Percentiles rank a stretch among this genome's conserved stretches.
These are phyloP conservation scores for Drosophila longiperda DNA, from an alignment of 2,888 invertebrate genomes.

Conservation along the genomic window DNA sequence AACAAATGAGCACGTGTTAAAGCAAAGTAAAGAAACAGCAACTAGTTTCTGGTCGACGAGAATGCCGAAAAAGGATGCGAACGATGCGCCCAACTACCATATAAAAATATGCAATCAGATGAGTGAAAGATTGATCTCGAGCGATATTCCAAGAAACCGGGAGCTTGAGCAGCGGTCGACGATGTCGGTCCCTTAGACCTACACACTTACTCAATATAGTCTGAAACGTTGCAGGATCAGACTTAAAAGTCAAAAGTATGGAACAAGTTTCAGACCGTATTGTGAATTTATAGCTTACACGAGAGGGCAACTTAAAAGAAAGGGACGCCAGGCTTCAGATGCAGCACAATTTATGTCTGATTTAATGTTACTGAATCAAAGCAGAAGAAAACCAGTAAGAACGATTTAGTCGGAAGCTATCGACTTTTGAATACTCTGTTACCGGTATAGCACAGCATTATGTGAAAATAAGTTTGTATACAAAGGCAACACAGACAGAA, in stretches of 20 bases:
- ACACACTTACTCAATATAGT: constrained; percentile 31
- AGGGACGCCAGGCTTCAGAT: constrained; percentile 11
- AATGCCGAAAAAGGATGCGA: constrained; percentile 76
- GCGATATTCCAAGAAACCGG: constrained; percentile 82
- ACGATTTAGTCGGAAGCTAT: not conserved
- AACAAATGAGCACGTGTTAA: constrained; percentile 31
- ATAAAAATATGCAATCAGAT: constrained; percentile 83
- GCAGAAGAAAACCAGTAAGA: constrained; percentile 13
- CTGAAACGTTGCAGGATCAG: constrained; percentile 41
- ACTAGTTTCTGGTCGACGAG: constrained; percentile 38
- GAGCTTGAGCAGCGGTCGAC: constrained; percentile 41
- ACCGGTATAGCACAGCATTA: not conserved
- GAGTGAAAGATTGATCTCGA: constrained; percentile 82
- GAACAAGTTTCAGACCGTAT: constrained; percentile 47
- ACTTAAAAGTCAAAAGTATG: constrained; percentile 24
- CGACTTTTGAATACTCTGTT: constrained; percentile 16
- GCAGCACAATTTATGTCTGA: constrained; percentile 28
- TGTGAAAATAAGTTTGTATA: not conserved
- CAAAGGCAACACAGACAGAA: not conserved
- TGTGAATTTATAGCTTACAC: constrained; percentile 60
- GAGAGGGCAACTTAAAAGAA: constrained; percentile 29
- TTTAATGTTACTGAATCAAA: constrained; percentile 28
- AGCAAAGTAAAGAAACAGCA: constrained; percentile 36
- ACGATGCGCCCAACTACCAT: constrained; percentile 74
- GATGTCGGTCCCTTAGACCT: constrained; percentile 41